phyloP scores from a whole-genome alignment of 2,797 vertebrate genomes.

The Enteromius radiatus region DNA sequence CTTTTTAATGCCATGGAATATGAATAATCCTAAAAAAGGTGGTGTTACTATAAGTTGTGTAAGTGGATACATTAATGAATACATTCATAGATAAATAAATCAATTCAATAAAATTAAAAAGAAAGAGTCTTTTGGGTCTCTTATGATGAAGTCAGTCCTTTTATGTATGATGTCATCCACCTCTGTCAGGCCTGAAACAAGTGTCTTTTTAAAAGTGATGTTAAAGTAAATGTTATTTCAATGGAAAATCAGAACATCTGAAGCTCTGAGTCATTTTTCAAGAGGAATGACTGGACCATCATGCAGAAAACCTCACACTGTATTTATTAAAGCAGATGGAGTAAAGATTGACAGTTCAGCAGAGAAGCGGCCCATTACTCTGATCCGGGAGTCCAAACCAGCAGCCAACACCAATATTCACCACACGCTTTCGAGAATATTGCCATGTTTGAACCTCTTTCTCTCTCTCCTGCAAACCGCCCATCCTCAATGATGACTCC shows the following conservation, averaged over 20 bases:
- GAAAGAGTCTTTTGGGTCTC: background rate
- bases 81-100: background rate
- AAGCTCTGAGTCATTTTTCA: conserved; percentile 19
- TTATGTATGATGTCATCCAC: background rate
- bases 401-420: conserved; percentile 66
- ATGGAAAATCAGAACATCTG: conserved; percentile 18
- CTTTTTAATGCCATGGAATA: background rate
- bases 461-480: background rate
- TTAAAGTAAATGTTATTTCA: conserved; percentile 42
- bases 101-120: background rate
- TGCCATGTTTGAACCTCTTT: conserved; percentile 37
- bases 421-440: conserved; percentile 42
- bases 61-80: background rate
- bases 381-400: conserved; percentile 43
- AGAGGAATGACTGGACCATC: background rate
- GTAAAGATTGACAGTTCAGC: conserved; percentile 47
- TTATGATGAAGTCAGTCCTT: background rate
- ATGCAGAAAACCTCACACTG: conserved; percentile 50
- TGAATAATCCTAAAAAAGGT: background rate
- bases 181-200: conserved; percentile 36
- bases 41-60: background rate
- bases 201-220: conserved; percentile 10
- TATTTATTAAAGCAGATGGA: conserved; percentile 61
- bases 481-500: background rate
- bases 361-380: conserved; percentile 50